Conservation (phyloP, 2,113 vertebrate genomes). For the Dunckerocampus dactyliophorus region DNA sequence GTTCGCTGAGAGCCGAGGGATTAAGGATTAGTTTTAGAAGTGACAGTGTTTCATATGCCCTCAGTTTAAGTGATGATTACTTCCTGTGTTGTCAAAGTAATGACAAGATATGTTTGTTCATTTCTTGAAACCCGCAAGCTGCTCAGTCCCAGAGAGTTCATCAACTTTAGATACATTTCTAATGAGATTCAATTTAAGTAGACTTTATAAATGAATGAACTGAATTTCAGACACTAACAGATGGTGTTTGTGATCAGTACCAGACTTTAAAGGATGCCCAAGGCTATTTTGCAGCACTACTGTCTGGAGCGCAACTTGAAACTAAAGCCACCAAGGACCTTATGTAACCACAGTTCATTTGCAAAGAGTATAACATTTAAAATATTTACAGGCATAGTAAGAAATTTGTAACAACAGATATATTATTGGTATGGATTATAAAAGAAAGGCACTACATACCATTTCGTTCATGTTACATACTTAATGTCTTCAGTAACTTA, state of each 20-base stretch:
- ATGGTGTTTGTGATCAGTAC: conserved; percentile 25
- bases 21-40: conserved; percentile 5
- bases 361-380: not conserved
- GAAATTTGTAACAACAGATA: not conserved
- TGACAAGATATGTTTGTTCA: conserved; percentile 24
- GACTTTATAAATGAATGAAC: conserved; percentile 13
- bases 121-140: conserved; percentile 17
- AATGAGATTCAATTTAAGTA: conserved; percentile 8
- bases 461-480: not conserved
- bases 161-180: conserved; percentile 17
- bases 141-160: conserved; percentile 7
- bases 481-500: not conserved
- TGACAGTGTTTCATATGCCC: conserved; percentile 5
- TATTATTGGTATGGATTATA: not conserved
- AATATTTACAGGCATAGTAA: not conserved
- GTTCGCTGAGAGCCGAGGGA: not conserved
- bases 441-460: not conserved
- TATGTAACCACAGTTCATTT: conserved; percentile 14
- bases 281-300: conserved; percentile 7
- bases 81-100: conserved; percentile 4
- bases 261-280: conserved; percentile 23
- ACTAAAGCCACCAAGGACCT: conserved; percentile 11
- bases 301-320: conserved; percentile 20
- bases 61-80: conserved; percentile 15
- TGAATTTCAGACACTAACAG: conserved; percentile 29